Conservation (phyloP, 2,113 vertebrate species). For the cattle (Bos taurus) region ARS-UCD2.0 NC_037338.1:93964501-93965000, state of each 20-base stretch:
- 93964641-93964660: slow-evolving; percentile 70
- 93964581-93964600: slow-evolving; percentile 71
- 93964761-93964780: slow-evolving; percentile 68
- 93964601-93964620: slow-evolving; percentile 60
- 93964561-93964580: slow-evolving; percentile 75
- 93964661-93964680: slow-evolving; percentile 26
- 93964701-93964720: slow-evolving; percentile 36
- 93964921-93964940: slow-evolving; percentile 66
- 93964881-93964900: slow-evolving; percentile 77
- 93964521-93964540: slow-evolving; percentile 67
- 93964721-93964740: background rate
- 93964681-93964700: slow-evolving; percentile 48
- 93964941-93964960: background rate
- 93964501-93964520: slow-evolving; percentile 63
- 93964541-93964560: slow-evolving; percentile 51
- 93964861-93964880: slow-evolving; percentile 74
- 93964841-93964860: slow-evolving; percentile 70
- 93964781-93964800: slow-evolving; percentile 61
- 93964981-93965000: background rate
- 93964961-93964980: background rate
- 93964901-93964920: slow-evolving; percentile 73
- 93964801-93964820: slow-evolving; percentile 74
- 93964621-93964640: slow-evolving; percentile 70
- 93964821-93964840: slow-evolving; percentile 68
- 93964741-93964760: slow-evolving; percentile 44